These are phyloP conservation scores for Cephalopholis sonnerati DNA, from an alignment of 2,113 vertebrate species.

Conservation along the genomic window DNA sequence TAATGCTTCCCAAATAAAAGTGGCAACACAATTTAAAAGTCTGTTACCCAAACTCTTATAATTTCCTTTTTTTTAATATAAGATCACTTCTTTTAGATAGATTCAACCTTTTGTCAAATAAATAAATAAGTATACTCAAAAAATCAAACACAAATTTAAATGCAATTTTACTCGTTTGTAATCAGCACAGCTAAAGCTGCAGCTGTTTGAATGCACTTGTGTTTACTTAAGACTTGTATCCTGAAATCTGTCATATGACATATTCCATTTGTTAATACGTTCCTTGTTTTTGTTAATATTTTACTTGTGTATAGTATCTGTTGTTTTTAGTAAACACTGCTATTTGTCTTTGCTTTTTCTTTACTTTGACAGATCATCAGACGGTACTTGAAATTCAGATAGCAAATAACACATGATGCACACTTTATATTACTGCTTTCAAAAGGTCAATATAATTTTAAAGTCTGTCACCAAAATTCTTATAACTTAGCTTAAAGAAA, in stretches of 20 bases:
- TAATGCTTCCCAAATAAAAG: background rate
- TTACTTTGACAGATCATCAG: background rate
- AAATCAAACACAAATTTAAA: too few species aligned
- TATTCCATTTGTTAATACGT: background rate
- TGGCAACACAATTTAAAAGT: background rate
- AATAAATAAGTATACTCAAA: too few species aligned
- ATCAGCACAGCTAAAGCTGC: background rate
- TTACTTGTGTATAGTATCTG: too few species aligned
- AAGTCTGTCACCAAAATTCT: background rate
- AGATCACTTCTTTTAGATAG: too few species aligned
- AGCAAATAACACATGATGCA: background rate
- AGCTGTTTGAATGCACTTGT: background rate
- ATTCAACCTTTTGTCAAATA: background rate
- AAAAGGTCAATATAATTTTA: background rate
- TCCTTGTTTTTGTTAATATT: background rate
- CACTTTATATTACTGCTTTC: background rate
- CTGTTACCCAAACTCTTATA: background rate
- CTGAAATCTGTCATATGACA: background rate
- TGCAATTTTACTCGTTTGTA: background rate
- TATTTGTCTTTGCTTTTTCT: background rate
- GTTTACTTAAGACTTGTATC: background rate
- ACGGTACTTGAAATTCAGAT: background rate
- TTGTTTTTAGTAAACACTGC: too few species aligned
- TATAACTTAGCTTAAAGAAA: background rate
- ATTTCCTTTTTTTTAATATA: background rate